These are phyloP conservation scores for Phenganax stokvisi DNA, from an alignment of 92 coral and sea anemone genomes.

Conservation along the genomic window DNA sequence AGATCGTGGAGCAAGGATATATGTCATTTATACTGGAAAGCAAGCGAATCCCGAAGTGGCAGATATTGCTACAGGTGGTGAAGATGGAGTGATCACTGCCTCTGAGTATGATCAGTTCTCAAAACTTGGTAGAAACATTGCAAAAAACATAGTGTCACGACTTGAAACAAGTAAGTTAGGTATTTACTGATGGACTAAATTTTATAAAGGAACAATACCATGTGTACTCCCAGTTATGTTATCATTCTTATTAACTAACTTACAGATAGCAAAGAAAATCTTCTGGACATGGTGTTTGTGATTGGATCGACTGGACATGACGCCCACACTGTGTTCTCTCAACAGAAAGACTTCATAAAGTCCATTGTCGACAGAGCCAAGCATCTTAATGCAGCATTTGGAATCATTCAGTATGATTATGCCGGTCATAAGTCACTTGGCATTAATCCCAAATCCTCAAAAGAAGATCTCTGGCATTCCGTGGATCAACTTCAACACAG, in stretches of 20 bases:
- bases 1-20: conserved; percentile 54
- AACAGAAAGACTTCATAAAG: conserved; percentile 21
- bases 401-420: conserved; percentile 17
- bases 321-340: conserved; percentile 17
- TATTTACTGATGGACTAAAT: not conserved
- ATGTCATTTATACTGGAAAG: conserved; percentile 60
- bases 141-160: conserved; percentile 39
- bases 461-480: conserved; percentile 16
- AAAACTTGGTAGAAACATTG: conserved; percentile 33
- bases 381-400: conserved; percentile 30
- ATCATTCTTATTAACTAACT: not conserved
- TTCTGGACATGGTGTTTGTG: conserved; percentile 24
- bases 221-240: not conserved
- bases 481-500: conserved; percentile 63
- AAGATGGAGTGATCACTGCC: conserved; percentile 47
- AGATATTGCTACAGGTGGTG: conserved; percentile 53
- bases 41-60: conserved; percentile 50
- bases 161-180: conserved; percentile 50
- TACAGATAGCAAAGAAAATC: conserved; percentile 1
- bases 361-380: conserved; percentile 16
- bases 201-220: not conserved
- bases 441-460: not conserved
- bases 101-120: conserved; percentile 50
- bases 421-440: not conserved
- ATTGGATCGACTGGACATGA: conserved; percentile 27